These are phyloP conservation scores for Oryzias curvinotus DNA, from an alignment of 2,113 vertebrate species.

Conservation along the genomic window DNA sequence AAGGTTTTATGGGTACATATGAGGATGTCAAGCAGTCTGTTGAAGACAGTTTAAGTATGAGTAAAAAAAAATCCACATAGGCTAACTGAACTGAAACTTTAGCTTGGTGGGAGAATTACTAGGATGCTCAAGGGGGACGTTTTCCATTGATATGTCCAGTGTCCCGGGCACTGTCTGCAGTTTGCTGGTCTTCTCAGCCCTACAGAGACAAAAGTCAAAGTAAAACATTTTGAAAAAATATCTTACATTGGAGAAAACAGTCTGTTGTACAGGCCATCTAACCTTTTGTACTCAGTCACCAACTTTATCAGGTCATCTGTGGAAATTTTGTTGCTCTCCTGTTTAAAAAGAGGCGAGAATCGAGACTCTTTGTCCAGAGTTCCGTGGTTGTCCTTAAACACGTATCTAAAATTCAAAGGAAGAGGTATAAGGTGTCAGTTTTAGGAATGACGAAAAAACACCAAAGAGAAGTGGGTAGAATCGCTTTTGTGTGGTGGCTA, in stretches of 20 bases:
- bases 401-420: constrained; percentile 73
- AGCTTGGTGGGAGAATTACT: constrained; percentile 77
- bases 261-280: constrained; percentile 10
- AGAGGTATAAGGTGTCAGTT: background rate
- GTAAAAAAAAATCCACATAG: background rate
- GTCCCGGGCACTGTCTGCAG: constrained; percentile 91
- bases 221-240: background rate
- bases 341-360: constrained; percentile 95
- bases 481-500: background rate
- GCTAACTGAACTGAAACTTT: background rate
- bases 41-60: background rate
- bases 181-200: constrained; percentile 95
- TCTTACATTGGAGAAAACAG: background rate
- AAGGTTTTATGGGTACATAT: constrained; percentile 93
- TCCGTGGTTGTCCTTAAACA: constrained; percentile 96
- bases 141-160: constrained; percentile 88
- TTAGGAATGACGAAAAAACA: background rate
- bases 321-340: constrained; percentile 96
- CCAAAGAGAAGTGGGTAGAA: background rate
- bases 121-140: constrained; percentile 90
- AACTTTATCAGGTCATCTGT: constrained; percentile 93
- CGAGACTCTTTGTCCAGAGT: constrained; percentile 92
- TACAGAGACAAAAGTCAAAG: constrained; percentile 45
- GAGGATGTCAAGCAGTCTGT: constrained; percentile 95
- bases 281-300: constrained; percentile 92